Evolutionary conservation across 1,140 invertebrate species (phyloP), one percentile per base, ranked within the genome.

Genomic region (Phortica variegata): DNA sequence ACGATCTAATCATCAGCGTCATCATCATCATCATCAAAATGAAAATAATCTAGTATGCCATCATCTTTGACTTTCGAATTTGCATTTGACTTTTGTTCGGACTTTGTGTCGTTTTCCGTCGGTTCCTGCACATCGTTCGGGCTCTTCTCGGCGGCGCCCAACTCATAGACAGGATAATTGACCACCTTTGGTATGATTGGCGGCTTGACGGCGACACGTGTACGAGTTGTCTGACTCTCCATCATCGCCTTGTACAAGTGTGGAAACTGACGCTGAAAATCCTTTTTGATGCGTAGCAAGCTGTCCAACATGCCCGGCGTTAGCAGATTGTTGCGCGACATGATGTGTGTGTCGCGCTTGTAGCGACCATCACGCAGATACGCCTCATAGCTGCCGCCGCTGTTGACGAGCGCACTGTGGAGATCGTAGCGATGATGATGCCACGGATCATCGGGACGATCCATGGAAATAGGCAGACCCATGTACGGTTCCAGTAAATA

Each of bases 251-350:
- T 63, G 38, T 73, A 73, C 3, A 70, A 45, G 13, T 62, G 56
- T 0, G 70, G 70, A 21, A 68, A 73, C 0, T 61, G 52, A 3
- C 57, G 56, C 53, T 73, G 56, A 18, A 73, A 73, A 8, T 70
- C 60, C 4, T 48, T 39, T 23, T 66, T 66, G 12, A 73, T 70
- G 17, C 61, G 57, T 10, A 73, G 20, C 34, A 73, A 38, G 9
- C 66, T 47, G 38, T 73, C 70, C 47, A 73, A 31, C 62, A 73
- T 73, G 23, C 50, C 61, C 2, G 70, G 70, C 9, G 70, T 73
- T 0, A 73, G 51, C 17, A 73, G 31, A 4, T 52, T 46, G 17
- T 48, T 47, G 16, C 48, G 50, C 1, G 45, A 15, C 65, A 68
- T 69, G n/a, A 69, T 69, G 37, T 52, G 52, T 0, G 70, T 55